These are phyloP conservation scores for Pteropus alecto DNA, from an alignment of 2,113 vertebrate genomes.

Conservation along the genomic window DNA sequence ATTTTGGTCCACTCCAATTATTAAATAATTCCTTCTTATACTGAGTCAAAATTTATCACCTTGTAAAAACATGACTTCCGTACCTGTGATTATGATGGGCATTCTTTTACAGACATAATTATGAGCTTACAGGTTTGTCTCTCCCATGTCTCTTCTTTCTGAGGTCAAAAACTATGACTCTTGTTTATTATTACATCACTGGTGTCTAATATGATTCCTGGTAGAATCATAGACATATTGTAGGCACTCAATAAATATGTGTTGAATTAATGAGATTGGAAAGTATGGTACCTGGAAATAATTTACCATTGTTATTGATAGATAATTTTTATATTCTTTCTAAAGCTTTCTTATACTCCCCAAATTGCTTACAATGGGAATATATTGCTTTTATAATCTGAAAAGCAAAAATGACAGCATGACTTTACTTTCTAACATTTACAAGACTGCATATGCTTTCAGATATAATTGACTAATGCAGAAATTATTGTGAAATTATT, in stretches of 20 bases:
- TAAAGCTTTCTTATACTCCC: neutral
- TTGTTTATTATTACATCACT: neutral
- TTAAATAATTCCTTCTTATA: neutral
- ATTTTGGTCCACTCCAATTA: neutral
- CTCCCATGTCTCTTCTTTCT: neutral
- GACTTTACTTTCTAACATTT: neutral
- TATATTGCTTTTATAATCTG: neutral
- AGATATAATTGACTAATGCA: neutral
- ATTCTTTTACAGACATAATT: neutral
- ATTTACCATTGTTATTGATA: neutral
- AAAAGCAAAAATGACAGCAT: neutral
- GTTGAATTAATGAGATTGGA: neutral
- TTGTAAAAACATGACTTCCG: neutral
- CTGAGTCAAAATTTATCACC: neutral
- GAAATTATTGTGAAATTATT: neutral
- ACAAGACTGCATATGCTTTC: neutral
- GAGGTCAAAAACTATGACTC: neutral
- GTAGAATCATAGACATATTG: neutral
- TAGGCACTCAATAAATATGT: neutral
- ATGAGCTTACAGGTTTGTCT: neutral
- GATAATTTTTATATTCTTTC: neutral
- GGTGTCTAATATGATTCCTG: neutral
- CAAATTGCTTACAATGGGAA: neutral
- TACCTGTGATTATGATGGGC: neutral
- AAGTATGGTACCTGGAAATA: neutral